Evolutionary conservation across 2,888 invertebrate genomes (phyloP).

Genomic region (Zeuzera pyrina): DNA sequence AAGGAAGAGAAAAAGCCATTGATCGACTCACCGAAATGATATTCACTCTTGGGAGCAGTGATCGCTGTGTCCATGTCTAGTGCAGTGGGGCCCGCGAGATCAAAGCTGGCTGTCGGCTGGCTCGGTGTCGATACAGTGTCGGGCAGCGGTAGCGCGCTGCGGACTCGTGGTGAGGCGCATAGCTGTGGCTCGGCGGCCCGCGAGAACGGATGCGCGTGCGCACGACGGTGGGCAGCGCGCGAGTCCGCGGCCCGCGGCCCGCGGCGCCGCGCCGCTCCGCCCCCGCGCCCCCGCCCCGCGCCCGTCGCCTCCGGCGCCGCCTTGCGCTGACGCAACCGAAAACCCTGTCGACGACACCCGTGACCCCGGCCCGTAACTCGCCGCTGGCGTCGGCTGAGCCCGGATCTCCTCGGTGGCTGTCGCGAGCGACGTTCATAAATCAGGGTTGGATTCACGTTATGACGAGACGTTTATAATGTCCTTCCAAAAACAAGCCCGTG

Average conservation of each 20-base stretch:
- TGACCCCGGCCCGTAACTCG: slow-evolving; percentile 14
- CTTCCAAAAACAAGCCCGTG: too few species aligned
- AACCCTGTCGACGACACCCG: slow-evolving; percentile 22
- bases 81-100: slow-evolving; percentile 6
- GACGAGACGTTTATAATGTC: too few species aligned
- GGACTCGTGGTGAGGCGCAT: neutral
- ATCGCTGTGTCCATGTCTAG: slow-evolving; percentile 25
- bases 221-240: slow-evolving; percentile 36
- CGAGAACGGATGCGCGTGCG: slow-evolving; percentile 27
- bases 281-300: slow-evolving; percentile 17
- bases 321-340: slow-evolving; percentile 23
- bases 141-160: neutral
- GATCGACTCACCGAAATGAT: slow-evolving; percentile 60
- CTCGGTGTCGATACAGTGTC: neutral
- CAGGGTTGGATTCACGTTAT: too few species aligned
- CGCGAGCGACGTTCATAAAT: too few species aligned
- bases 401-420: neutral
- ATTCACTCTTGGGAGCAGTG: slow-evolving; percentile 43
- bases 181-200: neutral
- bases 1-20: too few species aligned
- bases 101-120: slow-evolving; percentile 5
- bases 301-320: slow-evolving; percentile 15
- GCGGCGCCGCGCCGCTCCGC: slow-evolving; percentile 12
- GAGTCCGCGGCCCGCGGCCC: slow-evolving; percentile 23
- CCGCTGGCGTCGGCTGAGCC: neutral